Evolutionary conservation across 2,113 vertebrate species (phyloP), one percentile per base, ranked within the genome.

Genomic region (Vidua chalybeata): DNA sequence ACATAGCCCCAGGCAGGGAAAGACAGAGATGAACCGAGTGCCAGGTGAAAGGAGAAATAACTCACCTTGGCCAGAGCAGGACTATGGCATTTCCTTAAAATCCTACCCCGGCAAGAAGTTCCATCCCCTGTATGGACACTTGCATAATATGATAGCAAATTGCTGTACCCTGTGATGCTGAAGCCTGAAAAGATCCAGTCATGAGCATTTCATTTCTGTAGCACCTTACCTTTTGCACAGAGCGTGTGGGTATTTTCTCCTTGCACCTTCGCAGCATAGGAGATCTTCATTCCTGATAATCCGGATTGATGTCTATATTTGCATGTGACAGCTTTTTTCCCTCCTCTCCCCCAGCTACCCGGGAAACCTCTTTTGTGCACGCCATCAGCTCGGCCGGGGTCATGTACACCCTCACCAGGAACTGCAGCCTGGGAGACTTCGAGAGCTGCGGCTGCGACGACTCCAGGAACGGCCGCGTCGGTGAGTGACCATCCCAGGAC

Each of bases 381-480:
- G 99, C 99, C 17, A 99, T 99, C 98, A 99, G 99, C 95, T 99
- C 99, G 0, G 99, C 99, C 1, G 99, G 99, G 23, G 99, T 99
- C 59, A 99, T 99, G 99, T 98, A 99, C 96, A 98, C 98, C 12
- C 98, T 99, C 51, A 99, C 99, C 77, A 99, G 99, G 97, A 99
- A 99, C 97, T 99, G 99, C 69, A 99, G 99, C 94, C 98, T 99
- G 98, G 99, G 99, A 0, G 99, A 99, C 94, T 99, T 99, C 33
- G 99, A 99, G 84, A 99, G 98, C 97, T 99, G 99, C 24, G 99
- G 99, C 89, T 99, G 99, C 37, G 99, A 99, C 39, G 99, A 99
- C 90, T 99, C 99, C 62, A 98, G 98, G 93, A 98, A 98, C 23
- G 99, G 99, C 56, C 98, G 98, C 9, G 98, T 97, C 11, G 99